Conservation (phyloP, 1,140 invertebrate genomes). For the Hormaphis cornu region DNA sequence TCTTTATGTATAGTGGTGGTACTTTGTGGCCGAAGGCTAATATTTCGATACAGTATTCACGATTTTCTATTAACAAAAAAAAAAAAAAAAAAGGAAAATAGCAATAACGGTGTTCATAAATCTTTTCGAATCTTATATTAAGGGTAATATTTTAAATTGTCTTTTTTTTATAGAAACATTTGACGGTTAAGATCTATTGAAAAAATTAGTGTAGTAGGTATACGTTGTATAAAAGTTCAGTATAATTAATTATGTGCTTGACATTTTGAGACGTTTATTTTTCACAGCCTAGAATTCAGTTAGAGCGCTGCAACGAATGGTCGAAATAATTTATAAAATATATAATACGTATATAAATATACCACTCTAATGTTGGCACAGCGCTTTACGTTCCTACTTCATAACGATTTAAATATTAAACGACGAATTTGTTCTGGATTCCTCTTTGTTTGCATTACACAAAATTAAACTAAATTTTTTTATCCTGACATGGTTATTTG, state of each 20-base stretch:
- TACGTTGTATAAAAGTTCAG: neutral
- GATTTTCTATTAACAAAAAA: neutral
- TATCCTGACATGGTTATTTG: too few species aligned
- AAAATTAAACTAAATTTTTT: too few species aligned
- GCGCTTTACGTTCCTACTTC: too few species aligned
- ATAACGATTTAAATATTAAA: too few species aligned
- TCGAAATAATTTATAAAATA: too few species aligned
- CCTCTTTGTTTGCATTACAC: too few species aligned
- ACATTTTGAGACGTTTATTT: neutral
- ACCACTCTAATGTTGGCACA: too few species aligned
- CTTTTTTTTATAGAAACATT: neutral
- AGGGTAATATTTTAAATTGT: neutral
- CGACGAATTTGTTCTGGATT: too few species aligned
- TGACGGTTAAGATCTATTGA: neutral
- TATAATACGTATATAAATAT: too few species aligned
- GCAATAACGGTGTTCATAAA: neutral
- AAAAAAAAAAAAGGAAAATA: neutral
- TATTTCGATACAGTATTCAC: neutral
- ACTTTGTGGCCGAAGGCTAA: neutral
- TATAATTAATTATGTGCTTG: neutral
- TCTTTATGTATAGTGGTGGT: constrained; percentile 15
- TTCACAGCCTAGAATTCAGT: neutral
- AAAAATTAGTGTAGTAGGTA: neutral
- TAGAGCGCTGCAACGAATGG: too few species aligned
- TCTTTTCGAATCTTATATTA: neutral